phyloP scores from a whole-genome alignment of 2,888 invertebrate genomes.

The Prosapia bicincta region DNA sequence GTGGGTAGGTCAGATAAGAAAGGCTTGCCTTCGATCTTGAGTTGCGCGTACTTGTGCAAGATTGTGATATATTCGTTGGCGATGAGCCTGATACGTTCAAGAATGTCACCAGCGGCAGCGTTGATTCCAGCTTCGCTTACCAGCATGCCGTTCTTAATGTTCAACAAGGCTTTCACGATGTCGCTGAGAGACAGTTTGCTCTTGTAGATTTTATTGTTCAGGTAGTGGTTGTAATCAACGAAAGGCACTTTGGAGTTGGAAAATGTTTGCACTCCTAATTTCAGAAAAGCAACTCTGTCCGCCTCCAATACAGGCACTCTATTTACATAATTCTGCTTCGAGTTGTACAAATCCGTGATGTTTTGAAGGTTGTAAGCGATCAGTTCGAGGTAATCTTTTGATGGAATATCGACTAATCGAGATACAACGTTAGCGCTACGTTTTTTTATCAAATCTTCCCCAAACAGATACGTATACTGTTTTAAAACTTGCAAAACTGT shows the following conservation, averaged over 20 bases:
- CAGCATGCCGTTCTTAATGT: background rate
- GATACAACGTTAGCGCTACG: background rate
- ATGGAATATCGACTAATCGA: background rate
- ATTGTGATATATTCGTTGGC: background rate
- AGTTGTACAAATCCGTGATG: background rate
- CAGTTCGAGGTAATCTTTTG: background rate
- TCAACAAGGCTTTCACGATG: background rate
- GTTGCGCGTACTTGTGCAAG: background rate
- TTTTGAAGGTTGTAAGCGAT: background rate
- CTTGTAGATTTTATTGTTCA: background rate
- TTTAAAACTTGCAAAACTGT: background rate
- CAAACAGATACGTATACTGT: background rate
- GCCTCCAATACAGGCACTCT: background rate
- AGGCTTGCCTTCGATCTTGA: background rate
- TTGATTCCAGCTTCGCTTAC: background rate
- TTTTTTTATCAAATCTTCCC: background rate
- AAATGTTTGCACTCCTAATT: background rate
- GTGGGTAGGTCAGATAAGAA: background rate
- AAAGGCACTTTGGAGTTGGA: background rate
- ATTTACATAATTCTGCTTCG: background rate
- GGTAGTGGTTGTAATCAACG: background rate
- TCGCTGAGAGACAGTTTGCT: background rate
- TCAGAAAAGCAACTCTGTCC: background rate
- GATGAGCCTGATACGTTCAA: background rate
- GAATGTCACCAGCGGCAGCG: background rate